Conservation (phyloP, 1,140 invertebrate species). For the Ridgeia piscesae region DNA sequence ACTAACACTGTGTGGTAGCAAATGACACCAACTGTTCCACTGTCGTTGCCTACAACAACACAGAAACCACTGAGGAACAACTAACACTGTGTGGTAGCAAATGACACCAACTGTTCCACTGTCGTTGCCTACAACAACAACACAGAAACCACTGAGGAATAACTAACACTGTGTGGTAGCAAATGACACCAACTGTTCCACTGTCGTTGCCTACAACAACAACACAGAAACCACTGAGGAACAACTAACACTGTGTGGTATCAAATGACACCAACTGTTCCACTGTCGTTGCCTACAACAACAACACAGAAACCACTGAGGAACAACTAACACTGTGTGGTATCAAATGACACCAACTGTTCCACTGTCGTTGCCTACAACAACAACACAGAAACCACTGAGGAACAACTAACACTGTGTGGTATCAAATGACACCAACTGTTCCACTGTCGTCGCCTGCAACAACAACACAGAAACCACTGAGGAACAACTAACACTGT, state of each 20-base stretch:
- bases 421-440: too few species aligned
- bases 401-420: neutral
- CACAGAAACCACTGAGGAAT: neutral
- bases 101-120: conserved; percentile 20
- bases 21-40: conserved; percentile 23
- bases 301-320: neutral
- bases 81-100: neutral
- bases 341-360: too few species aligned
- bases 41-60: neutral
- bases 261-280: too few species aligned
- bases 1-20: neutral
- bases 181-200: conserved; percentile 23
- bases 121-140: conserved; percentile 7
- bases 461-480: neutral
- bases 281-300: conserved; percentile 4
- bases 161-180: neutral
- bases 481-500: neutral
- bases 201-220: neutral
- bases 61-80: neutral
- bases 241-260: neutral
- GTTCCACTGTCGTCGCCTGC: conserved; percentile 11
- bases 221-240: neutral
- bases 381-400: neutral
- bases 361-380: conserved; percentile 14
- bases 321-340: neutral